phyloP scores from a whole-genome alignment of 2,113 vertebrate genomes.

The Sarotherodon lohbergeri region DNA sequence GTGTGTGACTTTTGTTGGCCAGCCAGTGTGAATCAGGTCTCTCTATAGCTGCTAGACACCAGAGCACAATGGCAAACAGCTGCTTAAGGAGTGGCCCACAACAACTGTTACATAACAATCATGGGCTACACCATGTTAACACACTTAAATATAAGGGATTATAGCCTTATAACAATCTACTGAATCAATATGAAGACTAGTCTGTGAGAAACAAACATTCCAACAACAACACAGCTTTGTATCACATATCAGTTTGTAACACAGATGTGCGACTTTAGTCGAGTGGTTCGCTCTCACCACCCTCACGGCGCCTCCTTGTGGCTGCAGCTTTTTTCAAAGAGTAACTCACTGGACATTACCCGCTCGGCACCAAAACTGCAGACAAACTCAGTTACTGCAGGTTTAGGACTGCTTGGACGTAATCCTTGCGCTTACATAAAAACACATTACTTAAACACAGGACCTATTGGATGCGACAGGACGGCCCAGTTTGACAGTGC shows the following conservation, averaged over 20 bases:
- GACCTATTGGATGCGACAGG: not conserved
- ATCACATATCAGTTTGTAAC: not conserved
- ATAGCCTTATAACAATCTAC: not conserved
- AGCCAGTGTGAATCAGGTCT: not conserved
- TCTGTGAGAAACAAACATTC: not conserved
- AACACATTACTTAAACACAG: not conserved
- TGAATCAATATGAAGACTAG: not conserved
- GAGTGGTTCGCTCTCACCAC: not conserved
- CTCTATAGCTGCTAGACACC: not conserved
- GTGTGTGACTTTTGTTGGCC: not conserved
- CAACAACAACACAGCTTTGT: not conserved
- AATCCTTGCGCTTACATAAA: not conserved
- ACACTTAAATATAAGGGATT: not conserved
- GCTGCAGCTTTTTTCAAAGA: not conserved
- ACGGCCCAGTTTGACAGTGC: not conserved
- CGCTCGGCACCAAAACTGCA: not conserved
- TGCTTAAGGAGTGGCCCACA: not conserved
- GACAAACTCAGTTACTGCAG: not conserved
- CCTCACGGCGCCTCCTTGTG: not conserved
- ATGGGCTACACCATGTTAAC: not conserved
- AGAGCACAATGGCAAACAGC: not conserved
- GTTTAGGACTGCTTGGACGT: not conserved
- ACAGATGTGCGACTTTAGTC: not conserved
- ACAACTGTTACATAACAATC: not conserved
- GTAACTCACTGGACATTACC: not conserved